A percentile compares a stretch with the other conserved stretches of the same genome.
Conservation (phyloP, 1,140 invertebrate genomes). For the Portunus trituberculatus region DNA sequence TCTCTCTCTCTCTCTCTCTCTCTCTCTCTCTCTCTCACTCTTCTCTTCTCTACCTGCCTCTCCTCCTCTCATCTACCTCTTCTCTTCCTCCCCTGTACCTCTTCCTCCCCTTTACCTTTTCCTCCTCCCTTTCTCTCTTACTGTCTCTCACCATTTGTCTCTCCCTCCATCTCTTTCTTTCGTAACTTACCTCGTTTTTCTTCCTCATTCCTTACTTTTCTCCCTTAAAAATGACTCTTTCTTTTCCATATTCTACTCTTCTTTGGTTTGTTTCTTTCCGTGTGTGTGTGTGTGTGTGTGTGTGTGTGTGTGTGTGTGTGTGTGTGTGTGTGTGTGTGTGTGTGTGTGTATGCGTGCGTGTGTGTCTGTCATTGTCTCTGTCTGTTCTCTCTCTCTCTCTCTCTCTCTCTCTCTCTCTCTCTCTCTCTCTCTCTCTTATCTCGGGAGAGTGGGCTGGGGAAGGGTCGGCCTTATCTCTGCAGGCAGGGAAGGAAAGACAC, state of each 20-base stretch:
- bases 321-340: no score
- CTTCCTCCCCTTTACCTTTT: not conserved
- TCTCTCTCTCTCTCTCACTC: no score
- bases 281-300: not conserved
- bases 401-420: constrained; percentile 11
- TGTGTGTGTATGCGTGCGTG: no score
- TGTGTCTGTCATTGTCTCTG: no score
- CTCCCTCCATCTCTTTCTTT: not conserved
- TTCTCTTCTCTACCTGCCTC: no score
- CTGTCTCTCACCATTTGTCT: not conserved
- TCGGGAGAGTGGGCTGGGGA: not conserved
- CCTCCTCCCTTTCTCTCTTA: not conserved
- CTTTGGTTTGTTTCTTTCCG: not conserved
- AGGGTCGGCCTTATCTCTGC: not conserved
- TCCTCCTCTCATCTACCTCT: not conserved
- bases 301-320: not conserved
- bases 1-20: no score
- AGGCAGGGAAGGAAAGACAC: not conserved
- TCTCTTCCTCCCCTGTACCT: not conserved
- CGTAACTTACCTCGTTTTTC: not conserved
- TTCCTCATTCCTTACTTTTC: not conserved
- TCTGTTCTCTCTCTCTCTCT: not conserved
- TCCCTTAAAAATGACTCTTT: not conserved
- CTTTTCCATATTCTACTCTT: not conserved
- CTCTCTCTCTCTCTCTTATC: not conserved